Evolutionary conservation across 2,113 vertebrate species (phyloP), one percentile per base, ranked within the genome.

Genomic region (Pachypanchax playfairii): DNA sequence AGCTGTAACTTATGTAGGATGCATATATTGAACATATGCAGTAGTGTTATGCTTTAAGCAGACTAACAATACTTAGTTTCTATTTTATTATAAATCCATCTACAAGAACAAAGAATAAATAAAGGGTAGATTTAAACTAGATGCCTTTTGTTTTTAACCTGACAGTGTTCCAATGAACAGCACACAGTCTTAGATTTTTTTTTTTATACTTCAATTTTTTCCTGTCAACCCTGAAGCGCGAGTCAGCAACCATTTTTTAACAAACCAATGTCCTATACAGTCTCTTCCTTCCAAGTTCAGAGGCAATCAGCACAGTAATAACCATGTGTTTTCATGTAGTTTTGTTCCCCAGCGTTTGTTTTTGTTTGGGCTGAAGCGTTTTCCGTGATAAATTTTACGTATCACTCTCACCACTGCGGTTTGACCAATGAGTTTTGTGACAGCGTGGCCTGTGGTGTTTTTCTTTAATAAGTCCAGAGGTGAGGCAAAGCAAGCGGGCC

Each of bases 391-490:
- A 83, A 88, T 87, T 85, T 83, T 77, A 75, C 78, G 83, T 73
- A 79, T 85, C 82, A 82, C 69, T 54, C 65, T 63, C 65, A 65
- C 65, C 75, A 33, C 35, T 53, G 62, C 64, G 75, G 77, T 75
- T n/a, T 85, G 80, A 85, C 84, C 84, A 84, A 81, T 85, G 84
- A 71, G 60, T 78, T 75, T 56, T 76, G 71, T 63, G 72, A 68
- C 57, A 69, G 62, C 55, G 20, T 57, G 52, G 80, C 80, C 84
- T 50, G 69, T 84, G 79, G 83, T 87, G 85, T 89, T 90, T 85
- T 85, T 80, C 81, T 90, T 89, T 88, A 88, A 90, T 90, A 90
- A 83, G 83, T 88, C 81, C 76, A 85, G 84, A 89, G 84, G 85
- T 87, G 84, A 84, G 65, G 81, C 73, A 85, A 83, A 80, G 69